Evolutionary conservation across 1,140 invertebrate genomes (phyloP).

Genomic region (Drosophila subobscura): DNA sequence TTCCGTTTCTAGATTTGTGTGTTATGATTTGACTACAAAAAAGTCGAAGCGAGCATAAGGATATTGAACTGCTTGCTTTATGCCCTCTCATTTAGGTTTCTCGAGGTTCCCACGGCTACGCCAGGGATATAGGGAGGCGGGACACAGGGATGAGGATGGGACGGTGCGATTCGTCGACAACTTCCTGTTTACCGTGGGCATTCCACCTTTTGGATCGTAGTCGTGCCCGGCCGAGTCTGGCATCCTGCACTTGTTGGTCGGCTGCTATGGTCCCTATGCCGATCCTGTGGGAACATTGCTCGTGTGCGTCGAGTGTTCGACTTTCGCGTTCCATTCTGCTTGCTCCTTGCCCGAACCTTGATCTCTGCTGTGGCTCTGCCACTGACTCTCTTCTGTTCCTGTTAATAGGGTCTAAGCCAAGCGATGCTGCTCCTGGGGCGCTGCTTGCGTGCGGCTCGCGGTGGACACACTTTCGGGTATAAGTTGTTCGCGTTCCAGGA

Average conservation of each 20-base stretch:
- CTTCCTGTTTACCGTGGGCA: slow-evolving; percentile 73
- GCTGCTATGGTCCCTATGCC: slow-evolving; percentile 39
- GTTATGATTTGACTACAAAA: slow-evolving; percentile 72
- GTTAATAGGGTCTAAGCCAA: slow-evolving; percentile 45
- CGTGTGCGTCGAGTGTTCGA: slow-evolving; percentile 71
- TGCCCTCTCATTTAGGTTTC: slow-evolving; percentile 52
- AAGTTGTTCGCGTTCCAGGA: slow-evolving; percentile 65
- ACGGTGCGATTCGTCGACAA: slow-evolving; percentile 60
- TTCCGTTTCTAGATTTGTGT: slow-evolving; percentile 76
- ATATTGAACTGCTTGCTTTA: slow-evolving; percentile 67
- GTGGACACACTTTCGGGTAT: slow-evolving; percentile 72
- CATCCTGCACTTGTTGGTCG: slow-evolving; percentile 68
- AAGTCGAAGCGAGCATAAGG: slow-evolving; percentile 32
- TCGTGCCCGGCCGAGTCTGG: slow-evolving; percentile 14
- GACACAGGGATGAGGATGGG: slow-evolving; percentile 26
- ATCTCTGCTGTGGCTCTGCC: slow-evolving; percentile 26
- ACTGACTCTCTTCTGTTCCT: slow-evolving; percentile 17
- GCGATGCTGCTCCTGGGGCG: slow-evolving; percentile 43
- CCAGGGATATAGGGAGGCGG: slow-evolving; percentile 15
- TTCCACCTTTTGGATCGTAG: slow-evolving; percentile 57
- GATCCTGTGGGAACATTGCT: slow-evolving; percentile 73
- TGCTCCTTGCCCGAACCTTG: slow-evolving; percentile 12
- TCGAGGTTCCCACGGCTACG: slow-evolving; percentile 58
- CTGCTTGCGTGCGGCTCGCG: slow-evolving; percentile 62
- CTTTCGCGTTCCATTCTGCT: slow-evolving; percentile 34